phyloP scores from a whole-genome alignment of 2,113 vertebrate genomes.

The Muscicapa adusta region DNA sequence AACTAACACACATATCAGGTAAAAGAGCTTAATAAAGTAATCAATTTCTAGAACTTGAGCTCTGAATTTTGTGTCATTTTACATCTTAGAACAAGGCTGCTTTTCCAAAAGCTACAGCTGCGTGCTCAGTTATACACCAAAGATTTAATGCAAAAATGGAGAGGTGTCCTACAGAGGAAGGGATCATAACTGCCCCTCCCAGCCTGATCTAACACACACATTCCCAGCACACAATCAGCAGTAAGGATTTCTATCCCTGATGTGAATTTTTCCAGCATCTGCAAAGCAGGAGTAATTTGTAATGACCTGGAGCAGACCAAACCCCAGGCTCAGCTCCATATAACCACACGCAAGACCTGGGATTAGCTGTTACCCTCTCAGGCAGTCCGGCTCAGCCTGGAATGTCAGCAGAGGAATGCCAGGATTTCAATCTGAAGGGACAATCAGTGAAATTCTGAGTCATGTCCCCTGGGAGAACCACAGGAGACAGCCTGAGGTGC shows the following conservation, averaged over 20 bases:
- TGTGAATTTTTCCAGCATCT: neutral
- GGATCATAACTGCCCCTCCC: neutral
- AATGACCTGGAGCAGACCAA: neutral
- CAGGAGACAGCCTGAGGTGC: neutral
- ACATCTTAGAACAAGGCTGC: neutral
- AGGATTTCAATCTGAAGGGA: neutral
- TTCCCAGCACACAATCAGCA: neutral
- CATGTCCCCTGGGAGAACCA: neutral
- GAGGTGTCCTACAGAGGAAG: neutral
- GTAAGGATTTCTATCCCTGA: neutral
- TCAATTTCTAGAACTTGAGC: neutral
- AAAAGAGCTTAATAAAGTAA: neutral
- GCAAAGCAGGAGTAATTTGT: neutral
- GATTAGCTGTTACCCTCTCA: neutral
- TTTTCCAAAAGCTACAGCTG: neutral
- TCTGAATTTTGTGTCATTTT: neutral
- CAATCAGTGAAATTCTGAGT: neutral
- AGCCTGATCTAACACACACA: neutral
- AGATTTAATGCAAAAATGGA: neutral
- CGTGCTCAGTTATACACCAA: fast-evolving
- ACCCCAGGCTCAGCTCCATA: neutral
- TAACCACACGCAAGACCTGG: neutral
- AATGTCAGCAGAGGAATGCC: neutral
- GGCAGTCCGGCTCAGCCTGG: neutral
- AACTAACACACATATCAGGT: neutral